A percentile compares a stretch with the other conserved stretches of the same genome.
These are phyloP conservation scores for Scotopteryx bipunctaria DNA, from an alignment of 2,888 invertebrate species.

Conservation along the genomic window DNA sequence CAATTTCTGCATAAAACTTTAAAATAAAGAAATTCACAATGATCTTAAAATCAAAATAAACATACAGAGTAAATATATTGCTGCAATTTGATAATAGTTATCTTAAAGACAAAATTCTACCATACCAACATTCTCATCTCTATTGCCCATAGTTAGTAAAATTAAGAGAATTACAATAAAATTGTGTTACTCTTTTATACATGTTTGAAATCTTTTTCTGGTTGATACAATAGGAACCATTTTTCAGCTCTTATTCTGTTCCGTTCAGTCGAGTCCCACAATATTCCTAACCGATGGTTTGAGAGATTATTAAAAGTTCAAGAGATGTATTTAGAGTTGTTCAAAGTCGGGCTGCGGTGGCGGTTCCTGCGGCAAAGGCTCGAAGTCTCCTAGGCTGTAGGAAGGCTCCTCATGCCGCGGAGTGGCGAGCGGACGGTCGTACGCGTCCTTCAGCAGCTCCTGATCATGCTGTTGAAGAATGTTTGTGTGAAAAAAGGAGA, in stretches of 20 bases:
- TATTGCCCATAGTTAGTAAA: no score
- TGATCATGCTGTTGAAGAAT: slow-evolving; percentile 62
- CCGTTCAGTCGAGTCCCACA: no score
- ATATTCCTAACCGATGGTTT: no score
- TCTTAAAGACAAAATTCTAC: not conserved
- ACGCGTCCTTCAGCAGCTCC: slow-evolving; percentile 73
- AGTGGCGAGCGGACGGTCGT: slow-evolving; percentile 77
- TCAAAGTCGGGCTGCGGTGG: slow-evolving; percentile 80
- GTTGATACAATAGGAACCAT: no score
- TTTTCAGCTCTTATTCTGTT: no score
- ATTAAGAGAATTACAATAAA: no score
- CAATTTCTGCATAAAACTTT: slow-evolving; percentile 9
- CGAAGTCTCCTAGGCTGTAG: slow-evolving; percentile 77
- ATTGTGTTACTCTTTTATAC: no score
- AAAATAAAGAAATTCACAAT: slow-evolving; percentile 9
- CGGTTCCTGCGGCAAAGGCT: slow-evolving; percentile 77
- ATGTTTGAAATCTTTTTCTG: no score
- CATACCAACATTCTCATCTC: no score
- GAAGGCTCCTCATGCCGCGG: slow-evolving; percentile 76
- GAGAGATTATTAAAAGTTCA: no score
- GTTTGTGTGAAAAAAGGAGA: not conserved
- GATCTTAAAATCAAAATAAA: slow-evolving; percentile 2
- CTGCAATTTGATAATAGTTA: no score
- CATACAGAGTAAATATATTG: no score
- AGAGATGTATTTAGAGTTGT: slow-evolving; percentile 74